Evolutionary conservation across 2,888 invertebrate species (phyloP), one percentile per base, ranked within the genome.

Genomic region (Papilio elwesi): DNA sequence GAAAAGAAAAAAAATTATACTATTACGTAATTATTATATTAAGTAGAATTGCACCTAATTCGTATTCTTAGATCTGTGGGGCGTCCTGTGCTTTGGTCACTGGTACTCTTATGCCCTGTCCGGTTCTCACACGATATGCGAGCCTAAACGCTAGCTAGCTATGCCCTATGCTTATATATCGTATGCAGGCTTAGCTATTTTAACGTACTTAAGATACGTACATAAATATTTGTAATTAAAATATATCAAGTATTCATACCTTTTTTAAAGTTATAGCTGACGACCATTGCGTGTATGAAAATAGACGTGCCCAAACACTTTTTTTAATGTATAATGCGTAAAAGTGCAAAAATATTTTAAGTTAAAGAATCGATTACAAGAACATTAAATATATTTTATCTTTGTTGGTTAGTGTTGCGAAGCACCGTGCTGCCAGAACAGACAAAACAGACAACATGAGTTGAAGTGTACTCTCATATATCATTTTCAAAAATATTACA

Each of bases 21-120:
- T 16, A 7, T 66, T 51, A 16, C 43, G n/a, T 43, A 38, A 15
- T 59, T 53, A 43, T 68, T 55, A 48, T 49, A 38, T 64, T 16
- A 68, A 64, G 16, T 48, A 16, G 43, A 70, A 57, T 59, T 36
- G 66, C 12, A 72, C 53, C 38, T 16, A 59, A 76, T 74, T 76
- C 74, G 76, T 55, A 47, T 81, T 83, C 75, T 36, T 85, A 84
- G 79, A 74, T 89, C 89, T 89, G 76, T 87, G 86, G 83, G 69
- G 78, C 76, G 76, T 79, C 77, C 79, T 79, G 80, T 80, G 80
- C 79, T 79, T 80, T 84, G 86, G 88, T 89, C 87, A 87, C 84
- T 85, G 82, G 82, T 43, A 9, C 79, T 83, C 80, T 82, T 84
- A 85, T 82, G 81, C 82, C 78, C 81, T 82, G 83, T 85, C 87